A percentile compares a stretch with the other conserved stretches of the same genome.
phyloP scores from a whole-genome alignment of 2,888 invertebrate species.

The Myathropa florea region DNA sequence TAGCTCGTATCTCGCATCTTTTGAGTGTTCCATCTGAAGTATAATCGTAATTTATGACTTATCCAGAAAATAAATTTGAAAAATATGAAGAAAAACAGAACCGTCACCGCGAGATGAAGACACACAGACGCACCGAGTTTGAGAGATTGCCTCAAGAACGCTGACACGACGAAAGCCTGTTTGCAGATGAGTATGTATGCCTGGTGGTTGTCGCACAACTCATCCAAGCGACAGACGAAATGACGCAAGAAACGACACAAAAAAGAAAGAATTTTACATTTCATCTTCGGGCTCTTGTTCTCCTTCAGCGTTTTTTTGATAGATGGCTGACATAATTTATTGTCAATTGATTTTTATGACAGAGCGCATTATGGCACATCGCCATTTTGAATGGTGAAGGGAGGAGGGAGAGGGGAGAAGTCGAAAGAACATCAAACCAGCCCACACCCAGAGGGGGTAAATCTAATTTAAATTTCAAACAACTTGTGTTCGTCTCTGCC shows the following conservation, averaged over 20 bases:
- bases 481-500: slow-evolving; percentile 24
- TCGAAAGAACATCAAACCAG: not conserved
- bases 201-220: slow-evolving; percentile 20
- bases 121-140: not conserved
- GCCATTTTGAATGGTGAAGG: slow-evolving; percentile 49
- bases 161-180: slow-evolving; percentile 33
- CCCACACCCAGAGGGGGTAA: slow-evolving; percentile 23
- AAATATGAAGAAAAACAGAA: slow-evolving; percentile 48
- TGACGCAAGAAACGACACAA: slow-evolving; percentile 12
- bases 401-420: not conserved
- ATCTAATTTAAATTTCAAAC: slow-evolving; percentile 68
- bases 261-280: not conserved
- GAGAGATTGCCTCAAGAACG: slow-evolving; percentile 40
- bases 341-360: slow-evolving; percentile 70
- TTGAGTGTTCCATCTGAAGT: slow-evolving; percentile 17
- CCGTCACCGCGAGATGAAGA: slow-evolving; percentile 33
- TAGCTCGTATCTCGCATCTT: slow-evolving; percentile 17
- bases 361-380: slow-evolving; percentile 63
- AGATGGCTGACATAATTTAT: slow-evolving; percentile 70
- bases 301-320: slow-evolving; percentile 25
- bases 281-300: not conserved
- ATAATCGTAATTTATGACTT: slow-evolving; percentile 66
- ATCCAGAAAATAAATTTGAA: slow-evolving; percentile 59
- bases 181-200: slow-evolving; percentile 14
- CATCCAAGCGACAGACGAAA: not conserved